Evolutionary conservation across 2,888 invertebrate species (phyloP).

Genomic region (Drosophila paucipuncta): DNA sequence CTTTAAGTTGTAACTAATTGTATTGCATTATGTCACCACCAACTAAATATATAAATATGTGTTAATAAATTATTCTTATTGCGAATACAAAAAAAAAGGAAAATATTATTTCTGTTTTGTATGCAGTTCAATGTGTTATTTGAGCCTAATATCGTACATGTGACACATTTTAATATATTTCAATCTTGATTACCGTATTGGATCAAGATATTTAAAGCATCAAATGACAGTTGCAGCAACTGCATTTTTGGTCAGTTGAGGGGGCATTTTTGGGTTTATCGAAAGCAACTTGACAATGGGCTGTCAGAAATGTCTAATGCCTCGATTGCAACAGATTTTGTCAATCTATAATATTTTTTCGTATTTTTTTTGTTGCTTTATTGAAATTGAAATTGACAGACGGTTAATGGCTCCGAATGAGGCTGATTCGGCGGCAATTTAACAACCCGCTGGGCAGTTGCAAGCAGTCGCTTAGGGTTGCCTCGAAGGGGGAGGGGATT

Average conservation of each 20-base stretch:
- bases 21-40: background rate
- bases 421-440: constrained; percentile 64
- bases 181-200: background rate
- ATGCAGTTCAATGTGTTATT: background rate
- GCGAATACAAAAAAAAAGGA: background rate
- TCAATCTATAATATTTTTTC: constrained; percentile 24
- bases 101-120: background rate
- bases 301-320: constrained; percentile 32
- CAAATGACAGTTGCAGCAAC: constrained; percentile 17
- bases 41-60: background rate
- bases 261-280: constrained; percentile 14
- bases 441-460: constrained; percentile 69
- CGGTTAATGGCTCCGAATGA: constrained; percentile 78
- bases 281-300: constrained; percentile 44
- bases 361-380: constrained; percentile 43
- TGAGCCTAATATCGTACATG: background rate
- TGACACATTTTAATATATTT: background rate
- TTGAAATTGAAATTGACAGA: constrained; percentile 79
- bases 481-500: background rate
- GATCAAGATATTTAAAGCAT: constrained; percentile 7
- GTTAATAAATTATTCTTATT: background rate
- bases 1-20: background rate
- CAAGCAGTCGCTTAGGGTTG: constrained; percentile 57
- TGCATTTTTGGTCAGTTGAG: constrained; percentile 2
- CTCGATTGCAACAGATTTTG: constrained; percentile 74